A percentile compares a stretch with the other conserved stretches of the same genome.
These are phyloP conservation scores for Tetanocera ferruginea DNA, from an alignment of 2,888 invertebrate genomes.

Conservation along the genomic window DNA sequence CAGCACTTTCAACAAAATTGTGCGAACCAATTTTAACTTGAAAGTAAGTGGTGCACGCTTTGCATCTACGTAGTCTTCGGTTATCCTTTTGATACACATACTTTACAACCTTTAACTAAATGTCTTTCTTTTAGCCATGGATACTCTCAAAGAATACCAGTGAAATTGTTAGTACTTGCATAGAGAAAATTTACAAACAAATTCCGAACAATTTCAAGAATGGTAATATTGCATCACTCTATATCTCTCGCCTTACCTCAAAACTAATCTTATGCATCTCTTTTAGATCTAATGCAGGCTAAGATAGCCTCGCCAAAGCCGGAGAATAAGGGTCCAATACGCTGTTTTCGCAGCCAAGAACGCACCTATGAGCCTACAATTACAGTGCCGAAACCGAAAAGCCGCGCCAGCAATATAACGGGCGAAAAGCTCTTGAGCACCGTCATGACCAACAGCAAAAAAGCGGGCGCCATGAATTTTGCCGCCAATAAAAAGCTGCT, in stretches of 20 bases:
- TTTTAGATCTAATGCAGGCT: slow-evolving; percentile 34
- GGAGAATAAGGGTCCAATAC: slow-evolving; percentile 50
- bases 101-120: not conserved
- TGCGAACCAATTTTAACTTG: slow-evolving; percentile 52
- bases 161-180: slow-evolving; percentile 53
- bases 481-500: slow-evolving; percentile 44
- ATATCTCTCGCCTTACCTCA: not conserved
- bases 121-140: slow-evolving; percentile 49
- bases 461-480: slow-evolving; percentile 12
- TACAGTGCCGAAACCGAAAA: not conserved
- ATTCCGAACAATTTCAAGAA: slow-evolving; percentile 50
- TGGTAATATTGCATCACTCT: slow-evolving; percentile 41
- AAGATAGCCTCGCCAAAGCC: slow-evolving; percentile 37
- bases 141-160: slow-evolving; percentile 53
- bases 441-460: slow-evolving; percentile 19
- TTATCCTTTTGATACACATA: not conserved
- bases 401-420: not conserved
- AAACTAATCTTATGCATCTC: not conserved
- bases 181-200: slow-evolving; percentile 54
- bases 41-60: slow-evolving; percentile 47
- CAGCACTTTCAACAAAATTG: slow-evolving; percentile 53
- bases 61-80: not conserved
- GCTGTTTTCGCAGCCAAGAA: slow-evolving; percentile 39
- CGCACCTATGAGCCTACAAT: not conserved
- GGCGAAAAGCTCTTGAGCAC: slow-evolving; percentile 13